Evolutionary conservation across 92 coral and sea anemone species (phyloP), one percentile per base, ranked within the genome.

Genomic region (Epizoanthus scotinus): DNA sequence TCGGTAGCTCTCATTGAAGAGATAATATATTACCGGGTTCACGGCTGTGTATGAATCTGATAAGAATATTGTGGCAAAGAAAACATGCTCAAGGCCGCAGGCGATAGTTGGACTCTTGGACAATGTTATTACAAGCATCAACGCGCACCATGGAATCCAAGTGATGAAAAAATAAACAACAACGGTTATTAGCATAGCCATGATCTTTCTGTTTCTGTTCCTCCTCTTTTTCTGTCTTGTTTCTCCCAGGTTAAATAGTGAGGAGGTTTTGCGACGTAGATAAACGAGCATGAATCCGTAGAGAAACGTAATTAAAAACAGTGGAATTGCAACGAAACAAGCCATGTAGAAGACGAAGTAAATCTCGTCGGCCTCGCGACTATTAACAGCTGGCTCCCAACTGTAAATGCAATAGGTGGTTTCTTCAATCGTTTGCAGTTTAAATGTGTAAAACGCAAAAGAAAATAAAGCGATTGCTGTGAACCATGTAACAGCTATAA

Each of bases 401-500:
- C 69, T 82, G 62, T 75, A 73, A 34, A 25, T 17, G 29, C 92
- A 89, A 44, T 62, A 53, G 49, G 19, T 68, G n/a, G 44, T 42
- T 8, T n/a, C 59, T 15, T 60, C 63, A 3, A 38, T 21, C 5
- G 17, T 14, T 4, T 21, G n/a, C 12, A 59, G 50, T 25, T 82
- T 67, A 2, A 52, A 22, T 19, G 53, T 53, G 68, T 89, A 89
- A 20, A 86, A 72, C 36, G 71, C 78, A 22, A 65, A 77, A 2
- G 53, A 61, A 27, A 77, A 66, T 15, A 86, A 29, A 14, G 71
- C 70, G 50, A 70, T 65, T 2, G 87, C 73, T 8, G 62, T 63
- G 6, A 86, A 3, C 92, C 92, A 89, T 3, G 80, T 77, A 26
- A 68, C 12, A 9, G 81, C 77, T 18, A 89, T 82, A 24, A 89